These are phyloP conservation scores for Rattus norvegicus DNA, from an alignment of 2,113 vertebrate genomes.

Conservation along the genomic window GRCr8 NC_086029.1:87935001-87935500, in stretches of 20 bases:
- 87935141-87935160: conserved; percentile 91
- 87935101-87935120: conserved; percentile 85
- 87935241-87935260: conserved; percentile 89
- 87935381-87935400: neutral
- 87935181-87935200: conserved; percentile 92
- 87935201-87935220: conserved; percentile 92
- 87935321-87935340: neutral
- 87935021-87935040: neutral
- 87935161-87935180: conserved; percentile 88
- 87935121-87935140: conserved; percentile 91
- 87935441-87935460: neutral
- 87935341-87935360: neutral
- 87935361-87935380: neutral
- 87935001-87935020: neutral
- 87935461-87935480: neutral
- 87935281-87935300: conserved; percentile 21
- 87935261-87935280: conserved; percentile 92
- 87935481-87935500: neutral
- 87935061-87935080: neutral
- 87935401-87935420: neutral
- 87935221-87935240: conserved; percentile 88
- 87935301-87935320: neutral
- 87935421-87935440: neutral
- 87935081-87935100: conserved; percentile 23
- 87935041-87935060: neutral